phyloP scores from a whole-genome alignment of 2,888 invertebrate genomes.

The Protophormia terraenovae region DNA sequence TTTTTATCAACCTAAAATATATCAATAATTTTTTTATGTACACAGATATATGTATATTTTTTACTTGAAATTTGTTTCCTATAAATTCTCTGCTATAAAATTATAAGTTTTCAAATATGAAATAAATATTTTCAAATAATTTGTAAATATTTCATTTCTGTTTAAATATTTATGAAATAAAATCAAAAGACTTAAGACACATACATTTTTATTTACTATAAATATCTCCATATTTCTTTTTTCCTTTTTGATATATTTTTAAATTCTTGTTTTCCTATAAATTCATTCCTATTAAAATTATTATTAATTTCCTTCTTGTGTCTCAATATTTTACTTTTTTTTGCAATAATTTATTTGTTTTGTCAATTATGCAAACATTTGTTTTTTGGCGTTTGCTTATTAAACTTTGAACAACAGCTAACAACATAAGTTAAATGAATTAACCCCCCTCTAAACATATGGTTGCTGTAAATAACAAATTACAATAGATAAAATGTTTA shows the following conservation, averaged over 20 bases:
- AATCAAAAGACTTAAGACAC: slow-evolving; percentile 48
- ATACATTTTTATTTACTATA: not conserved
- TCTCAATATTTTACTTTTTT: not conserved
- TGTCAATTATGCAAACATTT: not conserved
- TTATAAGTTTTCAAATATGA: too few relatives aligned
- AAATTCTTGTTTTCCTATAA: not conserved
- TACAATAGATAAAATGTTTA: not conserved
- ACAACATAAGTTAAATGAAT: not conserved
- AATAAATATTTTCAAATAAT: too few relatives aligned
- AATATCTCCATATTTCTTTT: not conserved
- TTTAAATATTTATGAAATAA: not conserved
- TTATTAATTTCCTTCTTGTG: not conserved
- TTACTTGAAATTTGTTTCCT: too few relatives aligned
- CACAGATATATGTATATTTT: too few relatives aligned
- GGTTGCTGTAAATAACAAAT: slow-evolving; percentile 22
- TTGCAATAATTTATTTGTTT: slow-evolving; percentile 45
- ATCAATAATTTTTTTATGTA: too few relatives aligned
- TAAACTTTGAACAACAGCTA: not conserved
- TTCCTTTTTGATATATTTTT: not conserved
- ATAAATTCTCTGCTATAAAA: too few relatives aligned
- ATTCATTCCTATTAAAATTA: not conserved
- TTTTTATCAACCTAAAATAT: too few relatives aligned
- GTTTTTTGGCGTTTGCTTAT: not conserved
- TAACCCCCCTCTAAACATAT: slow-evolving; percentile 8
- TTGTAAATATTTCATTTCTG: not conserved